Evolutionary conservation across 2,888 invertebrate genomes (phyloP).

Genomic region (Plagodis dolabraria): DNA sequence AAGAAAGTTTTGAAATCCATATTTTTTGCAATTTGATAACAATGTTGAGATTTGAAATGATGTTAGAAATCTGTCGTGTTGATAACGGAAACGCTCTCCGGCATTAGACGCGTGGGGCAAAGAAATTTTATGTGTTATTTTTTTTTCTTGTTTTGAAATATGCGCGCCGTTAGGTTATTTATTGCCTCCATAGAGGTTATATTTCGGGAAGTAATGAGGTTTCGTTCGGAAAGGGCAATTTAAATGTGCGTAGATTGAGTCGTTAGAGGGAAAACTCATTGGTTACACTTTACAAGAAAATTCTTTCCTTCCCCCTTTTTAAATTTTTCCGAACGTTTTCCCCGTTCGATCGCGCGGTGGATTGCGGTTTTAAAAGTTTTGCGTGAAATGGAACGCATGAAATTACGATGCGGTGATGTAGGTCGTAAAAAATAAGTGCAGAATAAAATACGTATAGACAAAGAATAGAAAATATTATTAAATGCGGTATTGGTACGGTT

Average conservation of each 20-base stretch:
- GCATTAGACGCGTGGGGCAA: constrained; percentile 79
- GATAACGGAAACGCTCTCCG: constrained; percentile 61
- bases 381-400: constrained; percentile 33
- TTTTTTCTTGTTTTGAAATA: constrained; percentile 84
- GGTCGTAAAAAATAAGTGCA: constrained; percentile 21
- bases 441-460: constrained; percentile 26
- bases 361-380: constrained; percentile 46
- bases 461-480: constrained; percentile 16
- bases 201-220: constrained; percentile 84
- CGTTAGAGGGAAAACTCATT: constrained; percentile 67
- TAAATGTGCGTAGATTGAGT: constrained; percentile 83
- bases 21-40: background rate
- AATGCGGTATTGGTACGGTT: too few species aligned
- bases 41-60: background rate
- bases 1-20: background rate
- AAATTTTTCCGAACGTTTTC: constrained; percentile 43
- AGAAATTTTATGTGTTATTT: constrained; percentile 80
- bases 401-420: constrained; percentile 31
- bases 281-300: constrained; percentile 54
- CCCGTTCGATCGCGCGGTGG: constrained; percentile 50
- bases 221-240: constrained; percentile 83
- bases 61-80: background rate
- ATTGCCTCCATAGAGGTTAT: constrained; percentile 83
- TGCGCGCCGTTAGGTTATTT: constrained; percentile 83
- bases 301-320: constrained; percentile 41